Evolutionary conservation across 1,140 invertebrate species (phyloP).

Genomic region (Plodia interpunctella): DNA sequence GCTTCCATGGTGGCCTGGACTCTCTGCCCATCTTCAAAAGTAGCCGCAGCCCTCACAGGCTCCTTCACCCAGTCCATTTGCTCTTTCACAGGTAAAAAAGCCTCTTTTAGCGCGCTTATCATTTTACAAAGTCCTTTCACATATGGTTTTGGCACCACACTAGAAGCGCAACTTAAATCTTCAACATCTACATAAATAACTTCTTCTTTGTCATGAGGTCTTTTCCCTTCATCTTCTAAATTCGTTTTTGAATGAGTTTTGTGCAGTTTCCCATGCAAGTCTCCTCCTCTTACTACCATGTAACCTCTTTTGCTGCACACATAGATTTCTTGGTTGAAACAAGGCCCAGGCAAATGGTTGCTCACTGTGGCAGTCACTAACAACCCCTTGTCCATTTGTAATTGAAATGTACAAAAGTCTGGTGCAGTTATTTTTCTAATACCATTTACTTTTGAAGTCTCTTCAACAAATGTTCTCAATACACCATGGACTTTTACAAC

Average conservation of each 20-base stretch:
- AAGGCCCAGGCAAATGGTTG: conserved; percentile 82
- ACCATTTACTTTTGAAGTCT: conserved; percentile 91
- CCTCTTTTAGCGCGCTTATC: conserved; percentile 92
- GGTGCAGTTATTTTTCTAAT: conserved; percentile 95
- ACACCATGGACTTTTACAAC: conserved; percentile 93
- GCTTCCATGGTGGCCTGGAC: conserved; percentile 94
- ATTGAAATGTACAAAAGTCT: conserved; percentile 97
- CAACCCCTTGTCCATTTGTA: conserved; percentile 91
- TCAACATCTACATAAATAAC: conserved; percentile 90
- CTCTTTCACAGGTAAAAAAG: conserved; percentile 90
- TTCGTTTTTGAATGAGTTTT: conserved; percentile 58
- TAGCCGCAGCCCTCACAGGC: conserved; percentile 89
- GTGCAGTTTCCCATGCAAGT: conserved; percentile 82
- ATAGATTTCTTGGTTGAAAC: conserved; percentile 87
- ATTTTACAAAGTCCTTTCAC: conserved; percentile 94
- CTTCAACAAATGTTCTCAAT: conserved; percentile 92
- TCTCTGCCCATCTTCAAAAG: conserved; percentile 97
- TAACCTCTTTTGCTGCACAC: conserved; percentile 87
- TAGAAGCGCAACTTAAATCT: conserved; percentile 82
- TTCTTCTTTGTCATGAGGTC: conserved; percentile 81
- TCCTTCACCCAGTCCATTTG: conserved; percentile 91
- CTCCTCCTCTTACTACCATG: conserved; percentile 86
- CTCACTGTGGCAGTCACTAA: conserved; percentile 93
- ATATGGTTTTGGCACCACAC: conserved; percentile 88
- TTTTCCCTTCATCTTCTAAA: conserved; percentile 59